phyloP scores from a whole-genome alignment of 1,140 invertebrate species.

The Drosophila arawakana region DNA sequence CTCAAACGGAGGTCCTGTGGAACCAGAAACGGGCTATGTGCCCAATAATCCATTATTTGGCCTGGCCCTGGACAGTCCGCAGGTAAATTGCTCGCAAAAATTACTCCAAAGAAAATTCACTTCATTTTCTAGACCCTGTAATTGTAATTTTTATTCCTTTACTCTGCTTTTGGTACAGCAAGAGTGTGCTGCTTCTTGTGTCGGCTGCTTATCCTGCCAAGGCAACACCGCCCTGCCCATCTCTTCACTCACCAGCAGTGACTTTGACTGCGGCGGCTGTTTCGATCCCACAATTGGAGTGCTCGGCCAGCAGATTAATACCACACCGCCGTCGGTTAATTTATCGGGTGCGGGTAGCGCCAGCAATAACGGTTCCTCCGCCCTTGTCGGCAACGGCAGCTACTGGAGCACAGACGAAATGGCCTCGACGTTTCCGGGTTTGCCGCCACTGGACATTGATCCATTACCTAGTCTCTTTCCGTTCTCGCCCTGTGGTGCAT shows the following conservation, averaged over 20 bases:
- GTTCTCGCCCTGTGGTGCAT: constrained; percentile 89
- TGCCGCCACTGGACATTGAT: constrained; percentile 91
- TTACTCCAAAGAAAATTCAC: constrained; percentile 13
- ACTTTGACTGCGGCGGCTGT: constrained; percentile 83
- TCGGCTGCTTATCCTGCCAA: constrained; percentile 83
- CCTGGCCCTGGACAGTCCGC: constrained; percentile 83
- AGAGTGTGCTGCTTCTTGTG: constrained; percentile 83
- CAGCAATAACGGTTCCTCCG: constrained; percentile 24
- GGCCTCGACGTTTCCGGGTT: constrained; percentile 89
- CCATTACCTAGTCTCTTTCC: constrained; percentile 90
- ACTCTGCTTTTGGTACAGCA: constrained; percentile 49
- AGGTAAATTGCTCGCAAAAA: constrained; percentile 64
- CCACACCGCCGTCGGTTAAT: constrained; percentile 60
- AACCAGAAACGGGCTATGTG: constrained; percentile 84
- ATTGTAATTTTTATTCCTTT: too few relatives aligned
- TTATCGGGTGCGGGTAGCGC: constrained; percentile 35
- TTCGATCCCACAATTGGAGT: constrained; percentile 80
- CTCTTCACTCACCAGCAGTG: constrained; percentile 76
- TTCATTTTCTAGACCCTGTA: too few relatives aligned
- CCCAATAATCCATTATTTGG: constrained; percentile 85
- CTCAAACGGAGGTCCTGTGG: constrained; percentile 84
- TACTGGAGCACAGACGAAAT: constrained; percentile 91
- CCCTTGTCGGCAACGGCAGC: constrained; percentile 53
- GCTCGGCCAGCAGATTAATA: constrained; percentile 64
- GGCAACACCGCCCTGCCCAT: constrained; percentile 80